Conservation (phyloP, 2,113 vertebrate genomes). For the Pitta sordida region DNA sequence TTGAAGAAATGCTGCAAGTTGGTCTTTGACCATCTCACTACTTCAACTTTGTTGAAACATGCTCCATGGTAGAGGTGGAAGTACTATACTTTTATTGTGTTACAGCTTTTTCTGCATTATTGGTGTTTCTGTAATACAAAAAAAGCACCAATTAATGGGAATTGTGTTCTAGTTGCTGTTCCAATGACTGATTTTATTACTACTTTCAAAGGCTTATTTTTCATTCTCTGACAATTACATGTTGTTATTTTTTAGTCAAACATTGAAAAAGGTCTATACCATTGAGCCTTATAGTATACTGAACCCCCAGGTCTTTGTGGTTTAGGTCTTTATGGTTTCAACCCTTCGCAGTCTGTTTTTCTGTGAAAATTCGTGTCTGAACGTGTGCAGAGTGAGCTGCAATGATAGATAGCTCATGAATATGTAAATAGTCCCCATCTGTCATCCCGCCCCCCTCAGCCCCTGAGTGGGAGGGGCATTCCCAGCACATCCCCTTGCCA, state of each 20-base stretch:
- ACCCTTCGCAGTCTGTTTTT: too few species aligned
- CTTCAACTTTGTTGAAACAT: neutral
- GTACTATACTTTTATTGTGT: neutral
- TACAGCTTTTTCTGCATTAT: neutral
- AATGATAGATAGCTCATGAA: too few species aligned
- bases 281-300: neutral
- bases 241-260: neutral
- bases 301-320: too few species aligned
- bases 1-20: neutral
- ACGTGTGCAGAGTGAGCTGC: too few species aligned
- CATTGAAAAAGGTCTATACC: neutral
- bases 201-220: neutral
- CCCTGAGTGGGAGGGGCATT: too few species aligned
- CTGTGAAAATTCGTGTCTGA: too few species aligned
- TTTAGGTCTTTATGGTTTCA: too few species aligned
- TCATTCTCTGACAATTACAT: neutral
- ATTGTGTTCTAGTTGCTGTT: neutral
- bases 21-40: neutral
- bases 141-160: fast-evolving
- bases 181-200: neutral
- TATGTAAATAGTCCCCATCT: too few species aligned
- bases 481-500: too few species aligned
- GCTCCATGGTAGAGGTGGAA: neutral
- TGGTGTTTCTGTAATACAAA: neutral
- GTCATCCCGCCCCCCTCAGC: too few species aligned